Evolutionary conservation across 2,888 invertebrate species (phyloP).

Genomic region (Phyllotreta cruciferae): DNA sequence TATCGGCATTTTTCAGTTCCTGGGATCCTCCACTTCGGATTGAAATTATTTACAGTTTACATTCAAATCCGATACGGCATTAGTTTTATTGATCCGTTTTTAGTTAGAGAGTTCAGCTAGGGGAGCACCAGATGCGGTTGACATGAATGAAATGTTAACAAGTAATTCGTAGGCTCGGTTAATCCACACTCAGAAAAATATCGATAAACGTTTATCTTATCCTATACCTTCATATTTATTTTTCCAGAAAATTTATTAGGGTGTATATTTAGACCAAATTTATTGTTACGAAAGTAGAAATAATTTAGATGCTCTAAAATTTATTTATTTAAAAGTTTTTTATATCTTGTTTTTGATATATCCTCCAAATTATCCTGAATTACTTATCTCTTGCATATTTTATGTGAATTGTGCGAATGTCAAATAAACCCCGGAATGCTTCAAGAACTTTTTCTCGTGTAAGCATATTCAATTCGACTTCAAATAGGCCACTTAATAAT

Average conservation of each 20-base stretch:
- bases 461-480: constrained; percentile 44
- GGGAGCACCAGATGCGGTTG: constrained; percentile 47
- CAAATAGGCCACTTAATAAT: constrained; percentile 42
- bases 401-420: no score
- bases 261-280: no score
- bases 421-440: not conserved
- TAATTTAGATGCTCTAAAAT: no score
- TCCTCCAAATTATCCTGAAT: no score
- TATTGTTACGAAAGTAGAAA: no score
- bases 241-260: not conserved
- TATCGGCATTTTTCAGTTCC: no score
- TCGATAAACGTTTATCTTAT: not conserved
- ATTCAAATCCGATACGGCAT: constrained; percentile 36
- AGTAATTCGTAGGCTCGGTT: constrained; percentile 46
- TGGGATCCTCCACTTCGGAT: constrained; percentile 16
- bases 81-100: constrained; percentile 46
- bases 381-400: no score
- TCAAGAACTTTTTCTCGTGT: constrained; percentile 35
- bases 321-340: no score
- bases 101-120: constrained; percentile 46
- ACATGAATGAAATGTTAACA: constrained; percentile 48
- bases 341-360: no score
- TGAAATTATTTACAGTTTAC: constrained; percentile 35
- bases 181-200: constrained; percentile 24
- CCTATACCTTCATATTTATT: not conserved